Conservation (phyloP, 1,140 invertebrate species). For the Apis cerana region DNA sequence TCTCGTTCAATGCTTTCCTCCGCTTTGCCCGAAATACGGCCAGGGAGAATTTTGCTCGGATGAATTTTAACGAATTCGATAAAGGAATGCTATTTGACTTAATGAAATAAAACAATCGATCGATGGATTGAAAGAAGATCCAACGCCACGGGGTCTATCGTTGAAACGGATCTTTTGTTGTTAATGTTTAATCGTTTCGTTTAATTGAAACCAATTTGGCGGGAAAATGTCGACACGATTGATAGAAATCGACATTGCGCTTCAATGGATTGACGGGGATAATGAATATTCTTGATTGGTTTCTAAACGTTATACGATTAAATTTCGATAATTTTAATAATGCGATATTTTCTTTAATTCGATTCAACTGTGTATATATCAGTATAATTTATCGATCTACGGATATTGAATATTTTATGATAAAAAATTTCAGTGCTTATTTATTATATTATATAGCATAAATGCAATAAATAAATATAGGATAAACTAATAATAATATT, state of each 20-base stretch:
- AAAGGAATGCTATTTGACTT: not conserved
- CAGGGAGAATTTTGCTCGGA: not conserved
- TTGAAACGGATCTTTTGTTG: not conserved
- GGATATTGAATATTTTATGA: no score
- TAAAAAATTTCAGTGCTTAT: no score
- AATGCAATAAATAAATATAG: no score
- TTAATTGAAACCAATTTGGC: not conserved
- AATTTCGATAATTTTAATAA: not conserved
- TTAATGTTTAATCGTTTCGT: conserved; percentile 4
- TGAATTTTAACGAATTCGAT: not conserved
- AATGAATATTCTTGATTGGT: not conserved
- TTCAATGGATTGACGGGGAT: not conserved
- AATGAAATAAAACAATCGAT: not conserved
- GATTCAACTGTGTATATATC: no score
- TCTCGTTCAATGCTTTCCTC: not conserved
- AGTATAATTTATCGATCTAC: no score
- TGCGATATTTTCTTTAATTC: no score
- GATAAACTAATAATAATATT: no score
- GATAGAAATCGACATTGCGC: conserved; percentile 9
- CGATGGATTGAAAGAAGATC: not conserved
- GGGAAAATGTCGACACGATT: not conserved
- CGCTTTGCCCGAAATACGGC: not conserved
- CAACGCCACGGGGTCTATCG: not conserved
- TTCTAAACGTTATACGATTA: not conserved
- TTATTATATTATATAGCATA: no score